These are phyloP conservation scores for Oncorhynchus kisutch DNA, from an alignment of 2,113 vertebrate genomes.

Conservation along the genomic window DNA sequence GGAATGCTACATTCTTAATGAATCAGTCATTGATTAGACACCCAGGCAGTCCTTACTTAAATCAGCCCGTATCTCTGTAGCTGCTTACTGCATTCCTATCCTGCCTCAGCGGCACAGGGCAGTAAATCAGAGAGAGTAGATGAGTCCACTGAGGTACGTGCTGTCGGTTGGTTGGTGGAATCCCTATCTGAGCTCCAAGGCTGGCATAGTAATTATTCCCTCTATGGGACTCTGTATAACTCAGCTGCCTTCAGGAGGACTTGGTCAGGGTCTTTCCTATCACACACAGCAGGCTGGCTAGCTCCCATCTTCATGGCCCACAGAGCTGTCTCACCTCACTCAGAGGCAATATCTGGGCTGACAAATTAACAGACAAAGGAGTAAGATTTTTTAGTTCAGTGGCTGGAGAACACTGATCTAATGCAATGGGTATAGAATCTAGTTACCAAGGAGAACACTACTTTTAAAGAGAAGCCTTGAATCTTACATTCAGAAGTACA, in stretches of 20 bases:
- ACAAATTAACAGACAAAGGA: slow-evolving; percentile 1
- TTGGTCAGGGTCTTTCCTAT: slow-evolving; percentile 49
- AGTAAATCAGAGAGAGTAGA: background rate
- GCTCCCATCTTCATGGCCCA: no score
- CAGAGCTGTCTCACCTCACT: slow-evolving; percentile 2
- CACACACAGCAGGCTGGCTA: slow-evolving; percentile 45
- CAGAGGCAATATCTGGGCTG: background rate
- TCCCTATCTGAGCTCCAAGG: slow-evolving; percentile 43
- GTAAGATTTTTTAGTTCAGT: background rate
- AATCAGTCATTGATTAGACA: no score
- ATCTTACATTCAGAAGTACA: background rate
- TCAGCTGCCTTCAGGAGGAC: slow-evolving; percentile 28
- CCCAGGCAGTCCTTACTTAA: slow-evolving; percentile 28
- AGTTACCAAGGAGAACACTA: no score
- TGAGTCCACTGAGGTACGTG: slow-evolving; percentile 18
- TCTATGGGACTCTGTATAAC: slow-evolving; percentile 21
- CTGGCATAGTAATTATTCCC: slow-evolving; percentile 52
- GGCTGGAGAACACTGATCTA: background rate
- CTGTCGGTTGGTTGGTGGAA: slow-evolving; percentile 21
- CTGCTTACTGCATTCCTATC: slow-evolving; percentile 22
- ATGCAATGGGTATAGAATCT: no score
- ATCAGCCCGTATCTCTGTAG: slow-evolving; percentile 31
- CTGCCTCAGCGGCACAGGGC: slow-evolving; percentile 19
- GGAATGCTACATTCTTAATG: no score
- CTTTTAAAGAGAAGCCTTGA: no score